Percentiles rank a stretch among this genome's conserved stretches.
Conservation (phyloP, 2,888 invertebrate genomes). For the Bedellia somnulentella region DNA sequence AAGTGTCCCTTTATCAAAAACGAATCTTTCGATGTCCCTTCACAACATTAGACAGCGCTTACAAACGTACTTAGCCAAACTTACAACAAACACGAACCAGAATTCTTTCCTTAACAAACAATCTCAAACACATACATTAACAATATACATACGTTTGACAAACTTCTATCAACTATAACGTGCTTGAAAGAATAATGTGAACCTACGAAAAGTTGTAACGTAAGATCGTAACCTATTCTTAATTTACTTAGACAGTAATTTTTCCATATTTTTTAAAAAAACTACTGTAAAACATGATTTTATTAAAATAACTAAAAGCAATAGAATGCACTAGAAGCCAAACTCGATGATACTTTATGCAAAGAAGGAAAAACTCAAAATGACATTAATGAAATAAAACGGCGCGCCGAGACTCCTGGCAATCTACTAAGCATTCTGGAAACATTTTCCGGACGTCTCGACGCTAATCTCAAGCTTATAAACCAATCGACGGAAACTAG, state of each 20-base stretch:
- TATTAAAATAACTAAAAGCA: neutral
- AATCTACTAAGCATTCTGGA: constrained; percentile 1
- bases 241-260: constrained; percentile 41
- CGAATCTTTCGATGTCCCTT: constrained; percentile 46
- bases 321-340: constrained; percentile 42
- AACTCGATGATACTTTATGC: constrained; percentile 46
- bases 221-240: constrained; percentile 50
- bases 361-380: constrained; percentile 42
- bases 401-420: constrained; percentile 16
- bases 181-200: constrained; percentile 53
- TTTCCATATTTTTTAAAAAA: constrained; percentile 33
- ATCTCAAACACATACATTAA: constrained; percentile 22
- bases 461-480: constrained; percentile 21
- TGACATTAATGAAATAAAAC: constrained; percentile 23
- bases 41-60: constrained; percentile 20
- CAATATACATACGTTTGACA: constrained; percentile 28
- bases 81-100: no score
- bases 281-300: no score
- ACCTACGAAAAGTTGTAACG: constrained; percentile 46
- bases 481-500: constrained; percentile 51
- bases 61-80: no score
- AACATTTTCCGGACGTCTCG: constrained; percentile 4
- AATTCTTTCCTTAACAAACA: constrained; percentile 21
- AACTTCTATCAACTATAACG: constrained; percentile 12
- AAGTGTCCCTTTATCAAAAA: constrained; percentile 50